Percentiles rank a stretch among this genome's conserved stretches.
phyloP scores from a whole-genome alignment of 2,797 vertebrate genomes.

The Pelodytes ibericus region DNA sequence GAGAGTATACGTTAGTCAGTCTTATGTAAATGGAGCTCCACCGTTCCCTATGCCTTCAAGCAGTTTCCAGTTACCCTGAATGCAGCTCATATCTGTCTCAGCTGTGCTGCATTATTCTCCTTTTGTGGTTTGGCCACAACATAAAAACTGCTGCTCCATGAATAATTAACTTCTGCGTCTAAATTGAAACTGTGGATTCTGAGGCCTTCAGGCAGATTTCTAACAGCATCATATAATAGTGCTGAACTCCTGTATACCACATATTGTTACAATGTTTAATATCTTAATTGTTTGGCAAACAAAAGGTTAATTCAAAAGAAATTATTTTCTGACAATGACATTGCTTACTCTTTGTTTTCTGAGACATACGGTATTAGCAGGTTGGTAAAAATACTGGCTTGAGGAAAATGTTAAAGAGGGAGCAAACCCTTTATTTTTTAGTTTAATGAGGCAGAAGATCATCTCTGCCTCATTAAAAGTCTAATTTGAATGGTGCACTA shows the following conservation, averaged over 20 bases:
- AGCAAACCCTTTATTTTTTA: too few relatives aligned
- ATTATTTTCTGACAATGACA: too few relatives aligned
- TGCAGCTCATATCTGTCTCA: slow-evolving; percentile 15
- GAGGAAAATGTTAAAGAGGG: too few relatives aligned
- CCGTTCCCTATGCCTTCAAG: neutral
- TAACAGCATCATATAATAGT: slow-evolving; percentile 31
- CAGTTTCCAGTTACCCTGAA: slow-evolving; percentile 1
- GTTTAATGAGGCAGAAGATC: too few relatives aligned
- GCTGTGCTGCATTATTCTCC: slow-evolving; percentile 16
- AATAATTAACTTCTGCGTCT: slow-evolving; percentile 40
- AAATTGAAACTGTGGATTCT: slow-evolving; percentile 41
- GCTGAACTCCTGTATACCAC: slow-evolving; percentile 17
- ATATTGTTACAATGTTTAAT: neutral
- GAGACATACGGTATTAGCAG: too few relatives aligned
- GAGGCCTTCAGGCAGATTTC: slow-evolving; percentile 26
- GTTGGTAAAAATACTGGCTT: too few relatives aligned
- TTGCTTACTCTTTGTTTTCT: too few relatives aligned
- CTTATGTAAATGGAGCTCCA: slow-evolving; percentile 12
- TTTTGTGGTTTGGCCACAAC: slow-evolving; percentile 29
- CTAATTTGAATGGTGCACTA: too few relatives aligned
- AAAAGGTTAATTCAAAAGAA: neutral
- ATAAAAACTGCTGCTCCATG: slow-evolving; percentile 38
- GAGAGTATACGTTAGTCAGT: neutral
- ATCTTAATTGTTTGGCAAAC: neutral
- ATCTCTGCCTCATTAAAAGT: too few relatives aligned